These are phyloP conservation scores for Drymonia ruficornis DNA, from an alignment of 2,888 invertebrate genomes.

Conservation along the genomic window DNA sequence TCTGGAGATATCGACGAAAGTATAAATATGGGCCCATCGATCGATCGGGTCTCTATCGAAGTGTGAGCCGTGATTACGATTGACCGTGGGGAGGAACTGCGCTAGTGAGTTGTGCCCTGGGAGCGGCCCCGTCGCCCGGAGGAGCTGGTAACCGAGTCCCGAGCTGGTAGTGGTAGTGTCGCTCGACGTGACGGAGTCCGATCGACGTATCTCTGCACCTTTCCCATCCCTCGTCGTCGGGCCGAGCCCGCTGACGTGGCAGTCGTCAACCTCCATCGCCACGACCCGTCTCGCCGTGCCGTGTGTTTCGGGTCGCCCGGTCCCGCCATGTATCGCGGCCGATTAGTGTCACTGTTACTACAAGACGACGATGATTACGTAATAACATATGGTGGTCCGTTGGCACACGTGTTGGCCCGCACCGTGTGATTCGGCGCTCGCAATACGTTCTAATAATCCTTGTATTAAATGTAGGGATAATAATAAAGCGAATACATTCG, in stretches of 20 bases:
- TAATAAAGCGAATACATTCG: constrained; percentile 56
- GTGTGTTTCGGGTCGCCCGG: background rate
- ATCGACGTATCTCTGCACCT: constrained; percentile 17
- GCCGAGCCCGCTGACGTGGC: constrained; percentile 33
- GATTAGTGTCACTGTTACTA: constrained; percentile 53
- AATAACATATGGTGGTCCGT: constrained; percentile 72
- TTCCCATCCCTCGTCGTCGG: constrained; percentile 3
- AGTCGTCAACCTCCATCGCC: background rate
- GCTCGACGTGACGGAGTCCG: constrained; percentile 25
- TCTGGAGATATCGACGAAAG: constrained; percentile 81
- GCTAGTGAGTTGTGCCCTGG: constrained; percentile 48
- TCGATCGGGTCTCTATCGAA: constrained; percentile 83
- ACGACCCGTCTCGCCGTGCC: background rate
- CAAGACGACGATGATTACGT: constrained; percentile 62
- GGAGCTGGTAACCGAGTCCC: constrained; percentile 7
- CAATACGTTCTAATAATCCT: constrained; percentile 53
- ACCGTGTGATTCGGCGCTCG: constrained; percentile 50
- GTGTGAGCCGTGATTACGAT: constrained; percentile 73
- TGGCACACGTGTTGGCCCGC: constrained; percentile 67
- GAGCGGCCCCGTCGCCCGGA: constrained; percentile 23
- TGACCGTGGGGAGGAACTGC: constrained; percentile 52
- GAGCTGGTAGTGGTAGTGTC: constrained; percentile 32
- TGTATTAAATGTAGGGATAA: constrained; percentile 43
- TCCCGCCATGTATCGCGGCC: constrained; percentile 22
- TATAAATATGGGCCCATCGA: constrained; percentile 84